These are phyloP conservation scores for Macrotrachela quadricornifera DNA, from an alignment of 1,140 invertebrate genomes.

Conservation along the genomic window DNA sequence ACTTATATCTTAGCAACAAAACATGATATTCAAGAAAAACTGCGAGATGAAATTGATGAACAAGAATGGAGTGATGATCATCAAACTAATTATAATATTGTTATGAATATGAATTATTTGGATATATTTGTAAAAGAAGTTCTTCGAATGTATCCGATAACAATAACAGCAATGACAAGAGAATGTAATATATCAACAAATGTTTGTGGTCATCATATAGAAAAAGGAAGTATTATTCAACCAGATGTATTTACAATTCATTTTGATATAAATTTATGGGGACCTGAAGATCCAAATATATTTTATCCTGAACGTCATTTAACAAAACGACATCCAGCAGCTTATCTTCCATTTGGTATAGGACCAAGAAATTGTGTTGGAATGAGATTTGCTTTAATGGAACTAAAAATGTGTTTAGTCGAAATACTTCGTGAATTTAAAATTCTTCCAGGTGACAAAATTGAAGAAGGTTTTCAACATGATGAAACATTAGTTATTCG, in stretches of 20 bases:
- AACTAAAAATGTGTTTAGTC: no score
- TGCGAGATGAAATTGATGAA: conserved; percentile 26
- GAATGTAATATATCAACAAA: conserved; percentile 14
- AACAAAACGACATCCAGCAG: conserved; percentile 12
- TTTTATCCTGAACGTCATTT: no score
- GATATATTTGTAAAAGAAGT: conserved; percentile 22
- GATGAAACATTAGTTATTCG: no score
- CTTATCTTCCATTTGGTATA: conserved; percentile 24
- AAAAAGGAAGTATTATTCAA: conserved; percentile 20
- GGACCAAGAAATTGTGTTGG: conserved; percentile 26
- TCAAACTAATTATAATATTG: conserved; percentile 17
- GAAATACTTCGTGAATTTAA: no score
- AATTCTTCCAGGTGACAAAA: no score
- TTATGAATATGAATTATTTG: conserved; percentile 18
- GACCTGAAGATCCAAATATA: conserved; percentile 12
- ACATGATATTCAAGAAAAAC: conserved; percentile 28
- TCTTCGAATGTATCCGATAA: conserved; percentile 18
- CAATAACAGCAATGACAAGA: conserved; percentile 17
- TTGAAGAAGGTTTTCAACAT: no score
- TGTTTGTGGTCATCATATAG: conserved; percentile 17
- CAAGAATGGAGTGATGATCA: neutral
- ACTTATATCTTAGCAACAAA: conserved; percentile 31
- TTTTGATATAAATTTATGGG: conserved; percentile 20
- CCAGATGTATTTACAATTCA: conserved; percentile 24
- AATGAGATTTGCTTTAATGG: neutral